A percentile compares a stretch with the other conserved stretches of the same genome.
Evolutionary conservation across 2,113 vertebrate species (phyloP).

Genomic region (Salvelinus fontinalis): DNA sequence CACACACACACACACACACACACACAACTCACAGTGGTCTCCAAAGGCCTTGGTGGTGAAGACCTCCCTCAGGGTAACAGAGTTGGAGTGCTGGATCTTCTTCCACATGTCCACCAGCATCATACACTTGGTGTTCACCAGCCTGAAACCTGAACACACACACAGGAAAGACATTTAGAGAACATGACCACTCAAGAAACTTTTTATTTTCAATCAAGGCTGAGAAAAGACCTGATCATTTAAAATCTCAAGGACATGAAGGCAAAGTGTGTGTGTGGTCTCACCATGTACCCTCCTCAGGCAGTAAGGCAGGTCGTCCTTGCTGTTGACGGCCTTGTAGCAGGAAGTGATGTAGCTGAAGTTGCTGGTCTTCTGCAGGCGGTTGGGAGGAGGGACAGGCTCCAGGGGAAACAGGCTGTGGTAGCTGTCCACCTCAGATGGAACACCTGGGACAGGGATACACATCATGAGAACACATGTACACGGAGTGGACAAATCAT

Average conservation of each 20-base stretch:
- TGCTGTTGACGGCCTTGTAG: slow-evolving; percentile 99
- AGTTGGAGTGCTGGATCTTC: slow-evolving; percentile 98
- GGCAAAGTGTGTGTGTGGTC: slow-evolving; percentile 2
- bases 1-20: not conserved
- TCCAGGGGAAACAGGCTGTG: slow-evolving; percentile 98
- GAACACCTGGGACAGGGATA: slow-evolving; percentile 79
- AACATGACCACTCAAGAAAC: not conserved
- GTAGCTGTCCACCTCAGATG: slow-evolving; percentile 96
- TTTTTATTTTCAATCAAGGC: not conserved
- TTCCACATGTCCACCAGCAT: slow-evolving; percentile 99
- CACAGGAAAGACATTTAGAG: not conserved
- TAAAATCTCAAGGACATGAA: not conserved
- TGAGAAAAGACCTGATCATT: not conserved
- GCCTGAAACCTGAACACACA: slow-evolving; percentile 85
- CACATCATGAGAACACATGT: not conserved
- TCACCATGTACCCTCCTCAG: slow-evolving; percentile 98
- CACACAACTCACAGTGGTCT: slow-evolving; percentile 88
- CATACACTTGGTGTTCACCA: slow-evolving; percentile 99
- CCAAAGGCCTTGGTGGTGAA: slow-evolving; percentile 99
- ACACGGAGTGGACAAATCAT: not conserved
- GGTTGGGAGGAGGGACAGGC: slow-evolving; percentile 91
- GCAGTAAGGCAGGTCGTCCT: slow-evolving; percentile 97
- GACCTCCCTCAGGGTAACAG: slow-evolving; percentile 93
- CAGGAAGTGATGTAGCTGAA: slow-evolving; percentile 98
- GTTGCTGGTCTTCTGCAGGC: slow-evolving; percentile 98